Percentiles rank a stretch among this genome's conserved stretches.
Conservation (phyloP, 2,797 vertebrate genomes). For the Pseudotriccus pelzelni region DNA sequence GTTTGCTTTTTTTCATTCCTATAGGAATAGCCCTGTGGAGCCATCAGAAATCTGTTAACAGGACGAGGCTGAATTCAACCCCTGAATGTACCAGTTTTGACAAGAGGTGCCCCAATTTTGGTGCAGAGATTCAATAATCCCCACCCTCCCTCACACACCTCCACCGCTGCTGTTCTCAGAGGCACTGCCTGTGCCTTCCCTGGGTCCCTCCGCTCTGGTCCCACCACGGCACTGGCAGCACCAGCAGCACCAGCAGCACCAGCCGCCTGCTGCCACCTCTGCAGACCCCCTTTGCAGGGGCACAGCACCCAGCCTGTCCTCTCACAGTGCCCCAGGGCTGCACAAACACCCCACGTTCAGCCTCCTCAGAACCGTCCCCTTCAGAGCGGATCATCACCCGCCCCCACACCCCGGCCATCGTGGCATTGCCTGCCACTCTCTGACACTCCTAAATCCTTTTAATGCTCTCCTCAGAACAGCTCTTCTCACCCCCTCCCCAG, state of each 20-base stretch:
- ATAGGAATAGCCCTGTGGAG: background rate
- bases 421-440: background rate
- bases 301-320: background rate
- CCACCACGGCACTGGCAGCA: rapidly evolving
- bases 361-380: background rate
- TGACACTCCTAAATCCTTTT: background rate
- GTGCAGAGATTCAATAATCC: background rate
- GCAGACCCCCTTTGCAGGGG: background rate
- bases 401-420: background rate
- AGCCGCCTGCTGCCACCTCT: background rate
- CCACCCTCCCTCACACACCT: background rate
- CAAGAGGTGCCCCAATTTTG: background rate
- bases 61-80: background rate
- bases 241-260: background rate
- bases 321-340: background rate
- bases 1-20: background rate
- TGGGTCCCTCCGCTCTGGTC: rapidly evolving
- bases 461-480: background rate
- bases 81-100: background rate
- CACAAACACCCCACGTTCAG: background rate
- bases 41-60: background rate
- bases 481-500: background rate
- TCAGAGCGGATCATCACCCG: background rate
- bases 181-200: background rate
- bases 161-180: background rate